Percentiles rank a stretch among this genome's conserved stretches.
phyloP scores from a whole-genome alignment of 2,888 invertebrate genomes.

The Fissipunctia ypsillon region DNA sequence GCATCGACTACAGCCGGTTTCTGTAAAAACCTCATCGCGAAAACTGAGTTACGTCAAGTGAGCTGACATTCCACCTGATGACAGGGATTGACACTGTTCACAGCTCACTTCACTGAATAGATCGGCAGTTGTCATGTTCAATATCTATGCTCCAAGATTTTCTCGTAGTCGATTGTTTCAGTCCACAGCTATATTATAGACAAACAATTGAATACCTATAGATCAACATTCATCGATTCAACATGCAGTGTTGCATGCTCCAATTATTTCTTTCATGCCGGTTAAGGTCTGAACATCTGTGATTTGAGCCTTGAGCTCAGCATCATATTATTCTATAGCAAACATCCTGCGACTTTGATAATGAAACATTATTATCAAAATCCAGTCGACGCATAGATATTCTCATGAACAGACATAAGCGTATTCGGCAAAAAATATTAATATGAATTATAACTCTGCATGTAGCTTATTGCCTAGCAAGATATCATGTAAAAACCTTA shows the following conservation, averaged over 20 bases:
- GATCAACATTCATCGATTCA: slow-evolving; percentile 1
- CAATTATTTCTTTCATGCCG: not conserved
- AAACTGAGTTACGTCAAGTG: too few relatives aligned
- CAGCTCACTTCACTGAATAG: not conserved
- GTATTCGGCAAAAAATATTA: slow-evolving; percentile 15
- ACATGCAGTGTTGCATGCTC: not conserved
- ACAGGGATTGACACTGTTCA: too few relatives aligned
- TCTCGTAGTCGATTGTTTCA: not conserved
- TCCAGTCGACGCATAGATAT: slow-evolving; percentile 13
- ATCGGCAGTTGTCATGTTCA: not conserved
- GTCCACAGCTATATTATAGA: not conserved
- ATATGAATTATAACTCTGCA: slow-evolving; percentile 16
- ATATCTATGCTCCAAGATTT: not conserved
- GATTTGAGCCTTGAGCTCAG: slow-evolving; percentile 26
- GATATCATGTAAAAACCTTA: slow-evolving; percentile 23
- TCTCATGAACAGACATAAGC: slow-evolving; percentile 41
- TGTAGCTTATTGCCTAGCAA: slow-evolving; percentile 11
- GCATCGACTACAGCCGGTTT: not conserved
- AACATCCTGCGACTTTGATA: too few relatives aligned
- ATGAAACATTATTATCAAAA: slow-evolving; percentile 29
- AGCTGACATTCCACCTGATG: not conserved
- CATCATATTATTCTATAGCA: not conserved
- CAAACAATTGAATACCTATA: not conserved
- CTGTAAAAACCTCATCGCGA: not conserved
- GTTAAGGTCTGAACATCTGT: slow-evolving; percentile 29